Conservation (phyloP, 2,113 vertebrate genomes). For the Pyrgilauda ruficollis region DNA sequence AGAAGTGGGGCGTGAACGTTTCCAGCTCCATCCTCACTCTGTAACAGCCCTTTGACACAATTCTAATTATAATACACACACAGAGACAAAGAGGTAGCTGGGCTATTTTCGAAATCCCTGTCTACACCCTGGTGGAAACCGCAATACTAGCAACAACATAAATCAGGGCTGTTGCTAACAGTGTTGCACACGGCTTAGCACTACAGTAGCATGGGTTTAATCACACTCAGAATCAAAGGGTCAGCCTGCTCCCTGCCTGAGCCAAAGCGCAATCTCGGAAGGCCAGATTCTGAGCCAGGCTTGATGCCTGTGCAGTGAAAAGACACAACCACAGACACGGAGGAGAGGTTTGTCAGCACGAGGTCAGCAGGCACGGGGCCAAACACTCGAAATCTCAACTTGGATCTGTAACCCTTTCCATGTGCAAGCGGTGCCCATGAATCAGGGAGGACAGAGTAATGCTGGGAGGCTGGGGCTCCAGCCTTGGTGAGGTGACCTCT, state of each 20-base stretch:
- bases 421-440: rapidly evolving
- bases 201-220: slow-evolving; percentile 60
- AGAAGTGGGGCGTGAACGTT: slow-evolving; percentile 39
- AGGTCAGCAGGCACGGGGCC: slow-evolving; percentile 18
- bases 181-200: slow-evolving; percentile 40
- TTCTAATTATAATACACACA: slow-evolving; percentile 61
- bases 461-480: rapidly evolving
- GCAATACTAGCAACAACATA: slow-evolving; percentile 58
- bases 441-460: background rate
- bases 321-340: background rate
- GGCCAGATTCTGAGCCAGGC: slow-evolving; percentile 26
- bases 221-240: slow-evolving; percentile 57
- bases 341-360: slow-evolving; percentile 41
- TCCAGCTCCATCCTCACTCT: slow-evolving; percentile 37
- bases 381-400: slow-evolving; percentile 20
- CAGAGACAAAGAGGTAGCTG: slow-evolving; percentile 53
- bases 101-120: slow-evolving; percentile 50
- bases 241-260: slow-evolving; percentile 49
- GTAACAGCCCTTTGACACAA: slow-evolving; percentile 51
- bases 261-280: slow-evolving; percentile 47
- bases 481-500: background rate
- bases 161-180: slow-evolving; percentile 61
- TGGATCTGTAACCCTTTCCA: background rate
- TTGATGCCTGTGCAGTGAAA: slow-evolving; percentile 7
- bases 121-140: slow-evolving; percentile 59